Evolutionary conservation across 2,113 vertebrate species (phyloP).

Genomic region (Recurvirostra avosetta): DNA sequence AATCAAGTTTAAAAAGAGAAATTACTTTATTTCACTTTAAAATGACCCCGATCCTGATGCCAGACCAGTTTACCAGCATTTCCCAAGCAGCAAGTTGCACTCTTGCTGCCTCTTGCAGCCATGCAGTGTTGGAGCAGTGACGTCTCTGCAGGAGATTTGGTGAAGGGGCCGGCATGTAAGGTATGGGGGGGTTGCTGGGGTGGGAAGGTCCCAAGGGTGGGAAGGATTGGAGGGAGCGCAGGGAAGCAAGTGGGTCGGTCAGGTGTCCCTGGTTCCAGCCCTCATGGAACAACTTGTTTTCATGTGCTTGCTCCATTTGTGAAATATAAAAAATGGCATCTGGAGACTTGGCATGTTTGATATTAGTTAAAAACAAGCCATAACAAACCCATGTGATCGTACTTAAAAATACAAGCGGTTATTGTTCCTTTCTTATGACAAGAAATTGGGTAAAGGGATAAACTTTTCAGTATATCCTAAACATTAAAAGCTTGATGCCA

Average conservation of each 20-base stretch:
- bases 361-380: not conserved
- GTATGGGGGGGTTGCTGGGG: not conserved
- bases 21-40: not conserved
- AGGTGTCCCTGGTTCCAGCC: not conserved
- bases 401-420: not conserved
- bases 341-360: not conserved
- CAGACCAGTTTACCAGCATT: not conserved
- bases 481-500: not conserved
- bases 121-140: not conserved
- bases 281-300: not conserved
- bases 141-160: not conserved
- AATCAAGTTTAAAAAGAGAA: not conserved
- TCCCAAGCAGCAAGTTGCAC: not conserved
- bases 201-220: not conserved
- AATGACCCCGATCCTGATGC: not conserved
- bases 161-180: not conserved
- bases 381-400: not conserved
- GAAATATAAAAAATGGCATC: not conserved
- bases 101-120: not conserved
- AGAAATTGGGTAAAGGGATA: not conserved
- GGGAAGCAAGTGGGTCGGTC: rapidly evolving
- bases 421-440: not conserved
- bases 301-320: not conserved
- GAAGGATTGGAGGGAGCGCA: not conserved
- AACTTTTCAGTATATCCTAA: not conserved